Percentiles rank a stretch among this genome's conserved stretches.
Evolutionary conservation across 1,140 invertebrate species (phyloP).

Genomic region (Manduca sexta): DNA sequence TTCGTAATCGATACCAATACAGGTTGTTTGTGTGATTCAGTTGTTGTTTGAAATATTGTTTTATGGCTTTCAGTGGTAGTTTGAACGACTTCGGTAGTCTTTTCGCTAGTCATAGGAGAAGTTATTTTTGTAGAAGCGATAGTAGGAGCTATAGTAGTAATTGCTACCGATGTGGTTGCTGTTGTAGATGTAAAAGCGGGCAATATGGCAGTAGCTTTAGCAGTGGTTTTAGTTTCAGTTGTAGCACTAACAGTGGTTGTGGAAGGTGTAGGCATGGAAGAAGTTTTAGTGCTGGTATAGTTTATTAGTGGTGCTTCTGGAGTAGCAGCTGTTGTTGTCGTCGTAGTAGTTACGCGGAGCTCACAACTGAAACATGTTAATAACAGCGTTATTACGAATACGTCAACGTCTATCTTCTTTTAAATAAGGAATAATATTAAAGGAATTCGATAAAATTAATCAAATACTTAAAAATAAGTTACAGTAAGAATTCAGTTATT

Average conservation of each 20-base stretch:
- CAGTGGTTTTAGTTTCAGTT: slow-evolving; percentile 8
- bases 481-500: no score
- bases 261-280: slow-evolving; percentile 4
- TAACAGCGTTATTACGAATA: background rate
- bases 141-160: background rate
- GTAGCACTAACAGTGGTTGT: slow-evolving; percentile 12
- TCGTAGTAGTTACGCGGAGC: slow-evolving; percentile 46
- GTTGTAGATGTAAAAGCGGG: slow-evolving; percentile 11
- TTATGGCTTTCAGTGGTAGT: background rate
- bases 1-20: background rate
- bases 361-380: slow-evolving; percentile 52
- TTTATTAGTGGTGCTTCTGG: slow-evolving; percentile 48
- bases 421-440: no score
- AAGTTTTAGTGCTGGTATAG: slow-evolving; percentile 27
- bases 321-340: slow-evolving; percentile 34
- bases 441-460: no score
- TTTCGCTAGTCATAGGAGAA: background rate
- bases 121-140: background rate
- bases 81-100: background rate
- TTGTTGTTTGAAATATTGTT: background rate
- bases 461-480: no score
- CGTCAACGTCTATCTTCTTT: no score
- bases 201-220: slow-evolving; percentile 14
- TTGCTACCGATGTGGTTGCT: no score
- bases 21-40: no score